Evolutionary conservation across 2,888 invertebrate genomes (phyloP).

Genomic region (Noctua janthe): DNA sequence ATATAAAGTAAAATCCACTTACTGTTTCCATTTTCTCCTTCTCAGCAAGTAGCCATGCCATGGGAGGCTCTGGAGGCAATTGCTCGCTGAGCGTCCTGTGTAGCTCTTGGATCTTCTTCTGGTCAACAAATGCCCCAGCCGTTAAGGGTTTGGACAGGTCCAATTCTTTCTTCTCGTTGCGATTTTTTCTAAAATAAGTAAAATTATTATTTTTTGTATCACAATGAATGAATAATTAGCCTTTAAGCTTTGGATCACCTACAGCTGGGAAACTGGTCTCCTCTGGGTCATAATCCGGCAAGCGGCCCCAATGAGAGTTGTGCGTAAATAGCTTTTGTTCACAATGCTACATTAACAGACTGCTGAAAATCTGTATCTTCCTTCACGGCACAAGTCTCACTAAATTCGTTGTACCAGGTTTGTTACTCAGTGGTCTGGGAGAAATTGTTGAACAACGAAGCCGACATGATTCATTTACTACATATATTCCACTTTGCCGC

Average conservation of each 20-base stretch:
- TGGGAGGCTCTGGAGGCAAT: constrained; percentile 84
- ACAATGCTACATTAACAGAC: background rate
- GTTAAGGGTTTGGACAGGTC: constrained; percentile 94
- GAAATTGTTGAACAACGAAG: background rate
- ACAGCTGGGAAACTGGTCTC: background rate
- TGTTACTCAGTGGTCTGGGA: background rate
- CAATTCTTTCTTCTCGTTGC: constrained; percentile 91
- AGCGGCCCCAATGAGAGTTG: background rate
- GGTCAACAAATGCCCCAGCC: constrained; percentile 94
- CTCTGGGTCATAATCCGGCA: background rate
- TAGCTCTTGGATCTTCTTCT: constrained; percentile 90
- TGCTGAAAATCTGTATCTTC: background rate
- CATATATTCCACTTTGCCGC: too few relatives aligned
- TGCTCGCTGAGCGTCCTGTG: constrained; percentile 82
- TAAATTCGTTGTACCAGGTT: background rate
- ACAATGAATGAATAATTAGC: background rate
- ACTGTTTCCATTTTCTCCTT: constrained; percentile 84
- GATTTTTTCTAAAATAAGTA: constrained; percentile 72
- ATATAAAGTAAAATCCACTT: constrained; percentile 38
- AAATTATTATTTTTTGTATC: background rate
- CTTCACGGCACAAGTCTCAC: background rate
- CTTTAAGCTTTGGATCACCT: background rate
- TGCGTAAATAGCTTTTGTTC: background rate
- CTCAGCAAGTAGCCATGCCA: constrained; percentile 84
- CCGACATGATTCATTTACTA: background rate